Base-by-base conservation (phyloP, 2,113 vertebrate genomes). In the Siniperca chuatsi region DNA sequence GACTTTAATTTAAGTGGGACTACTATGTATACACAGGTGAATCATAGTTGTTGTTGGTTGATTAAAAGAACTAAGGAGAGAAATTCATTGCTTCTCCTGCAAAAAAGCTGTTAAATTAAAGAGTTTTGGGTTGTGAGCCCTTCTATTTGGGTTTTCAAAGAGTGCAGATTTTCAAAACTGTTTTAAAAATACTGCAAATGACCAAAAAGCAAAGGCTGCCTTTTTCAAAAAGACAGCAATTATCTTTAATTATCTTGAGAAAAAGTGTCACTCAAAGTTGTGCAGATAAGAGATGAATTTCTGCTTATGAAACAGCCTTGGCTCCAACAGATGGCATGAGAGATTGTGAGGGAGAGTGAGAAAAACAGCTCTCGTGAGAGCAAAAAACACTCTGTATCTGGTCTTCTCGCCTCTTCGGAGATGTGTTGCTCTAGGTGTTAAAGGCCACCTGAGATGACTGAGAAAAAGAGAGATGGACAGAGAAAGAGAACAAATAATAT, bases 261-360 rank as follows among this genome's bases (percentile, higher is more conserved):
- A 75, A 21, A 87, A 75, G 44, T 84, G 87, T 81, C 78, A 68
- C 71, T 89, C 42, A 73, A 79, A 23, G n/a, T 2, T 1, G 29
- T 44, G 68, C 50, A 62, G 81, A 75, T 33, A 12, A 69, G 77
- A 89, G 64, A 86, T 69, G 77, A 85, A 68, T 85, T 46, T 66
- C 62, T 81, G 73, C 86, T 94, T 92, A 90, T 82, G 90, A 93
- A 93, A 93, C 86, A 83, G 85, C 75, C 75, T 92, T 94, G 94
- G 78, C 81, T 74, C 37, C 64, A 67, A 88, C 95, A 95, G 94
- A 95, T 94, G 95, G 93, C 85, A 79, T 16, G 88, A 87, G 85
- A 91, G 83, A 78, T 79, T 55, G 73, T 68, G 79, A 87, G 61
- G 40, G 82, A 75, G 68, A 78, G 89, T 79, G 89, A 82, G 88